phyloP scores from a whole-genome alignment of 2,797 vertebrate genomes.

The Scarus forsteni region DNA sequence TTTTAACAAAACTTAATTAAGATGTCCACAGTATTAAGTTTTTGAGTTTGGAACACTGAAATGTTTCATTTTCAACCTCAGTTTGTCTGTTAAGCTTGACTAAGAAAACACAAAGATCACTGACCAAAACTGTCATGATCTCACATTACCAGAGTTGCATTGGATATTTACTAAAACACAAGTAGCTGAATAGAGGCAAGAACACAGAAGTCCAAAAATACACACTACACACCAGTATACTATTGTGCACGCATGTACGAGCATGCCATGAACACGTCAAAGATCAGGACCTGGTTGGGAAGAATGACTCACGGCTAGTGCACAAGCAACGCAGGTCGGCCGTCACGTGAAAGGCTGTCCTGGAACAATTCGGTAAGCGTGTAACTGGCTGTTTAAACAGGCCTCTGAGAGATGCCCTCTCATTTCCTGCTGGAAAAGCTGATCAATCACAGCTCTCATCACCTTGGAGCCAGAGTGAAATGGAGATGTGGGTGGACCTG shows the following conservation, averaged over 20 bases:
- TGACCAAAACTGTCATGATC: too few relatives aligned
- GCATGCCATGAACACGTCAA: conserved; percentile 30
- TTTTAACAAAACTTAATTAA: too few relatives aligned
- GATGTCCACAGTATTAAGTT: too few relatives aligned
- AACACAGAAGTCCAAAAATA: not conserved
- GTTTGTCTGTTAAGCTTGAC: too few relatives aligned
- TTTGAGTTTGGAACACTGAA: too few relatives aligned
- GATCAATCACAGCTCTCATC: conserved; percentile 77
- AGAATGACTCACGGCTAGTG: conserved; percentile 69
- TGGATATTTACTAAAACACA: too few relatives aligned
- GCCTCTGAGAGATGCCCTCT: conserved; percentile 78
- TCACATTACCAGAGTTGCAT: too few relatives aligned
- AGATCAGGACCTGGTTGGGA: conserved; percentile 49
- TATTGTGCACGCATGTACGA: conserved; percentile 6
- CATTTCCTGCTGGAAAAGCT: conserved; percentile 80
- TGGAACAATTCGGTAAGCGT: conserved; percentile 79
- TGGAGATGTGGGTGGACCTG: conserved; percentile 34
- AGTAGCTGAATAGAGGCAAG: conserved; percentile 1
- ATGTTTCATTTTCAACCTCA: too few relatives aligned
- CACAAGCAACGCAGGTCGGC: conserved; percentile 35
- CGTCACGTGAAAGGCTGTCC: conserved; percentile 65
- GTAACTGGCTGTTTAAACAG: conserved; percentile 72
- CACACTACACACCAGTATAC: not conserved
- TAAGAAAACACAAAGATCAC: too few relatives aligned
- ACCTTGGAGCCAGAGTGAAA: conserved; percentile 44